A percentile compares a stretch with the other conserved stretches of the same genome.
These are phyloP conservation scores for Austrofundulus limnaeus DNA, from an alignment of 2,113 vertebrate species.

Conservation along the genomic window DNA sequence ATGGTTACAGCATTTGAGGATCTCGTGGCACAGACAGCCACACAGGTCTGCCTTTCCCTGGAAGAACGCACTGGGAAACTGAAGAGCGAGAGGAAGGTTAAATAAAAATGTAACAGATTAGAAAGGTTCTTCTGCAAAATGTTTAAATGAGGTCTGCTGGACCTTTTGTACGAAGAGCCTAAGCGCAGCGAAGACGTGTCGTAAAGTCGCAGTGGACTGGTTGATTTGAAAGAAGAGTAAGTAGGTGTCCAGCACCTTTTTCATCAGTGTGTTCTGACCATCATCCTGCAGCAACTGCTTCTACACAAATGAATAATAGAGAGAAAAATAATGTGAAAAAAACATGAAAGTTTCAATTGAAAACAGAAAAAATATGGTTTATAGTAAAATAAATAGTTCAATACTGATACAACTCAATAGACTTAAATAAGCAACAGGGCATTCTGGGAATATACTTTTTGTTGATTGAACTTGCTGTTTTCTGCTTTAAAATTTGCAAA, in stretches of 20 bases:
- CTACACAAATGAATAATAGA: constrained; percentile 66
- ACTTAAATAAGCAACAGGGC: too few relatives aligned
- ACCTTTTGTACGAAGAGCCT: constrained; percentile 95
- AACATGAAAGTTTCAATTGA: background rate
- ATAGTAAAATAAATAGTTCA: too few relatives aligned
- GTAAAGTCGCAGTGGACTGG: constrained; percentile 90
- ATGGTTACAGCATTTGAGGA: constrained; percentile 97
- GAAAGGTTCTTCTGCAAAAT: background rate
- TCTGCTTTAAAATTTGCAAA: too few relatives aligned
- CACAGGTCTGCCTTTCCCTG: constrained; percentile 96
- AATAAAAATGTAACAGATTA: background rate
- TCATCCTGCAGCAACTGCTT: constrained; percentile 91
- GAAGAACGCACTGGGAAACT: constrained; percentile 96
- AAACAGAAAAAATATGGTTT: too few relatives aligned
- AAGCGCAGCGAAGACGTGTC: constrained; percentile 90
- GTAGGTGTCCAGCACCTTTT: constrained; percentile 96
- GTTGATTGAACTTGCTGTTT: too few relatives aligned
- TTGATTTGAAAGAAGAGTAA: constrained; percentile 97
- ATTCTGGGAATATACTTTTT: too few relatives aligned
- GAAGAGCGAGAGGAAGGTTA: constrained; percentile 11
- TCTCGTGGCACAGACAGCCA: constrained; percentile 93
- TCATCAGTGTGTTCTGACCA: constrained; percentile 93
- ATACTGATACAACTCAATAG: too few relatives aligned
- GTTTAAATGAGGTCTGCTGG: background rate
- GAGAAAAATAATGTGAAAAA: background rate